Evolutionary conservation across 2,888 invertebrate genomes (phyloP), one percentile per base, ranked within the genome.

Genomic region (Dynastes tityus): DNA sequence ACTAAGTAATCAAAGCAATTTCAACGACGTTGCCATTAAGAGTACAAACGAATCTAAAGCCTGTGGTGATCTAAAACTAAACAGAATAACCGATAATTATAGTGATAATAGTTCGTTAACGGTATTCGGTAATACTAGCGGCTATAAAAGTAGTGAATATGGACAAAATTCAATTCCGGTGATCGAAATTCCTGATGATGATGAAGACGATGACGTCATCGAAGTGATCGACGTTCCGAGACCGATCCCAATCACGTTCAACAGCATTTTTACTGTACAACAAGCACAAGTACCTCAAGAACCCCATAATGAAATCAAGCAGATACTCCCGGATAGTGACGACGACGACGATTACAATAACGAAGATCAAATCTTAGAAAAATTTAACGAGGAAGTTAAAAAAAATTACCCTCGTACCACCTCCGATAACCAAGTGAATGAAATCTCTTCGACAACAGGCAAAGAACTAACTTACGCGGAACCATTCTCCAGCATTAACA

Each of bases 11-110:
- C 53, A 32, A 71, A 55, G 32, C 55, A 37, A 55, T n/a, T 71
- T n/a, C 29, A 16, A 29, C 13, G 29, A 32, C 53, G 71, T 53
- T 51, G 68, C 68, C 49, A 68, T 68, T 37, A 37, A 71, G 37
- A 71, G 71, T 71, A 71, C 71, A 71, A 71, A 71, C 13, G 16
- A 65, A n/a, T n/a, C 16, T 16, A 65, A 65, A 40, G 2, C 64
- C 13, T 40, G 45, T 40, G 65, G 40, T 65, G 40, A 65, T 51
- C 27, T 51, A 29, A 51, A 45, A 27, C 49, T 68, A 4, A 65
- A 16, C 22, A 27, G 13, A 37, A 37, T 9, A 37, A 37, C 9
- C 4, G 32, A 51, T 22, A 13, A 29, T n/a, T 55, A 32, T 55
- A 13, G 32, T 3, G 9, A 51, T 22, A 29, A 22, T 9, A 1